Percentiles rank a stretch among this genome's conserved stretches.
Conservation (phyloP, 2,888 invertebrate species). For the Atherix ibis region DNA sequence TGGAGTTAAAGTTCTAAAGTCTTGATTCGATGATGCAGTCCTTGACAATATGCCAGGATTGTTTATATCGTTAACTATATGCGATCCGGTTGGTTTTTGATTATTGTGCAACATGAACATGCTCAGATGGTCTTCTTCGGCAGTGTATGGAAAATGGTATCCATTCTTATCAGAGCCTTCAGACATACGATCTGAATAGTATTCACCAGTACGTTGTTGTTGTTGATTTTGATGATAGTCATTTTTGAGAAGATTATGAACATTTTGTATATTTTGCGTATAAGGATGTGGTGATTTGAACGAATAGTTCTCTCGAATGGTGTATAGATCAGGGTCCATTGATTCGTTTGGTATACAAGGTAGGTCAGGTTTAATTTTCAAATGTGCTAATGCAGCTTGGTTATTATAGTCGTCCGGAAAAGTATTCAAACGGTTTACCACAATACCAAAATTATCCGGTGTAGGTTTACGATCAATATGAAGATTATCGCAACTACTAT, state of each 20-base stretch:
- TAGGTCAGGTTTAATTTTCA: constrained; percentile 21
- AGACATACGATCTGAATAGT: constrained; percentile 44
- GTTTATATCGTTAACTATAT: constrained; percentile 36
- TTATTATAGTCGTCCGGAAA: constrained; percentile 31
- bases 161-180: constrained; percentile 62
- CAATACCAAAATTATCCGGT: constrained; percentile 28
- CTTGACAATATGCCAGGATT: constrained; percentile 33
- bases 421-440: constrained; percentile 29
- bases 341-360: constrained; percentile 32
- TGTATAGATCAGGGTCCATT: constrained; percentile 30
- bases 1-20: constrained; percentile 28
- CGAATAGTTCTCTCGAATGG: constrained; percentile 28
- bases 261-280: constrained; percentile 28
- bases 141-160: constrained; percentile 72
- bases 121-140: constrained; percentile 57
- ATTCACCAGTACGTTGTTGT: constrained; percentile 19
- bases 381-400: constrained; percentile 23
- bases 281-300: constrained; percentile 25
- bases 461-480: constrained; percentile 27
- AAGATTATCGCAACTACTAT: constrained; percentile 23
- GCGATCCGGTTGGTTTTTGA: constrained; percentile 15
- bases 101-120: constrained; percentile 15
- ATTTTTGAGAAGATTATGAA: constrained; percentile 30
- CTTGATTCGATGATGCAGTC: constrained; percentile 23
- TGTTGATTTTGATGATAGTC: constrained; percentile 34